These are phyloP conservation scores for Drosophila lini DNA, from an alignment of 1,140 invertebrate species.

Conservation along the genomic window DNA sequence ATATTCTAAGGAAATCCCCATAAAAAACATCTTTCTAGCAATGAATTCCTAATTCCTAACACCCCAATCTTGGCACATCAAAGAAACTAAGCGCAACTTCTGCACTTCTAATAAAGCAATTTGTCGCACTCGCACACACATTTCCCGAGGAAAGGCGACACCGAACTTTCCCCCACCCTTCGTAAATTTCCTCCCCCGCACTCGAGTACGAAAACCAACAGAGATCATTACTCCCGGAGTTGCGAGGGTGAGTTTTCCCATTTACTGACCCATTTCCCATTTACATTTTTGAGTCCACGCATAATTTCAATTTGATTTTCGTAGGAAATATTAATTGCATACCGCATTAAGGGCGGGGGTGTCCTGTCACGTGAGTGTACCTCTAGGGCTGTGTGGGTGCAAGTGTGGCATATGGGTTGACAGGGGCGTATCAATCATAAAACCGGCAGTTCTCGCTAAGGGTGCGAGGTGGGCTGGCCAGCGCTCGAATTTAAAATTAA, in stretches of 20 bases:
- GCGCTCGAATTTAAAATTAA: conserved; percentile 59
- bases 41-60: conserved; percentile 33
- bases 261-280: conserved; percentile 6
- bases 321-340: conserved; percentile 73
- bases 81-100: conserved; percentile 33
- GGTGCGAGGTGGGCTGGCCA: conserved; percentile 29
- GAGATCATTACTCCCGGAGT: conserved; percentile 23
- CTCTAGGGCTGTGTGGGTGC: conserved; percentile 28
- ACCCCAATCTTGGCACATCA: conserved; percentile 20
- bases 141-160: conserved; percentile 20
- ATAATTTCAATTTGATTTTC: conserved; percentile 79
- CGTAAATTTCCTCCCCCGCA: conserved; percentile 26
- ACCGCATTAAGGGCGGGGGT: conserved; percentile 32
- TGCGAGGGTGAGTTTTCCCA: conserved; percentile 22
- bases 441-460: conserved; percentile 30
- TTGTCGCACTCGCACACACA: conserved; percentile 55
- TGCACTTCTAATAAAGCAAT: conserved; percentile 60
- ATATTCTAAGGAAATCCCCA: background rate
- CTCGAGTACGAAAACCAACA: conserved; percentile 20
- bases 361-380: conserved; percentile 33
- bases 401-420: conserved; percentile 65
- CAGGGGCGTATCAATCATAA: conserved; percentile 67
- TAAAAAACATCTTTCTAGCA: background rate
- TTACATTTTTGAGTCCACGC: conserved; percentile 51
- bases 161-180: conserved; percentile 6